Evolutionary conservation across 2,888 invertebrate species (phyloP).

Genomic region (Drosophila subsilvestris): DNA sequence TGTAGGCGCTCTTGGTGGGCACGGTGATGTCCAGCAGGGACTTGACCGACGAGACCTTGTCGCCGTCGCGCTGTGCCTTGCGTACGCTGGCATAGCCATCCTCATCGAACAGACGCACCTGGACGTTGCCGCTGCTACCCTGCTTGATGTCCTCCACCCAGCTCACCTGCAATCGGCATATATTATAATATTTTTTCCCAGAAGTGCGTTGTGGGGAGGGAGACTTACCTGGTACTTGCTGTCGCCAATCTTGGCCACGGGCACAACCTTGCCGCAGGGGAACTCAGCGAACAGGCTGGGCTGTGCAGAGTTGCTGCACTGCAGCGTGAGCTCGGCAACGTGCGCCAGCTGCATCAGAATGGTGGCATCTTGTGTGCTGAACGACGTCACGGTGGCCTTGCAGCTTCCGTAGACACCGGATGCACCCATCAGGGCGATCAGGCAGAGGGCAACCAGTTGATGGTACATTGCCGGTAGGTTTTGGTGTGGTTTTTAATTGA

Average conservation of each 20-base stretch:
- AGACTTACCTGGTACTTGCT: conserved; percentile 92
- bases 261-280: conserved; percentile 91
- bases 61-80: conserved; percentile 91
- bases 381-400: conserved; percentile 90
- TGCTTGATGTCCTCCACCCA: conserved; percentile 95
- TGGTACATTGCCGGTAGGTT: conserved; percentile 62
- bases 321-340: conserved; percentile 94
- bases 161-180: conserved; percentile 89
- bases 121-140: conserved; percentile 92
- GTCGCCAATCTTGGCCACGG: conserved; percentile 91
- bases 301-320: conserved; percentile 89
- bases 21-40: conserved; percentile 89
- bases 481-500: conserved; percentile 19
- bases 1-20: conserved; percentile 92
- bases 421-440: conserved; percentile 61
- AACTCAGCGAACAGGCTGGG: conserved; percentile 95
- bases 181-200: not conserved
- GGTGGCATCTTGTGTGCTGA: conserved; percentile 96
- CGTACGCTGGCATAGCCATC: conserved; percentile 94
- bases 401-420: conserved; percentile 83
- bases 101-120: conserved; percentile 94
- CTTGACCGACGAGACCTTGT: conserved; percentile 87
- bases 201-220: too few species aligned
- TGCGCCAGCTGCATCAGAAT: conserved; percentile 95
- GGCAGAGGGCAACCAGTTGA: conserved; percentile 62